A percentile compares a stretch with the other conserved stretches of the same genome.
These are phyloP conservation scores for Sterrhoptilus dennistouni DNA, from an alignment of 2,113 vertebrate species.

Conservation along the genomic window DNA sequence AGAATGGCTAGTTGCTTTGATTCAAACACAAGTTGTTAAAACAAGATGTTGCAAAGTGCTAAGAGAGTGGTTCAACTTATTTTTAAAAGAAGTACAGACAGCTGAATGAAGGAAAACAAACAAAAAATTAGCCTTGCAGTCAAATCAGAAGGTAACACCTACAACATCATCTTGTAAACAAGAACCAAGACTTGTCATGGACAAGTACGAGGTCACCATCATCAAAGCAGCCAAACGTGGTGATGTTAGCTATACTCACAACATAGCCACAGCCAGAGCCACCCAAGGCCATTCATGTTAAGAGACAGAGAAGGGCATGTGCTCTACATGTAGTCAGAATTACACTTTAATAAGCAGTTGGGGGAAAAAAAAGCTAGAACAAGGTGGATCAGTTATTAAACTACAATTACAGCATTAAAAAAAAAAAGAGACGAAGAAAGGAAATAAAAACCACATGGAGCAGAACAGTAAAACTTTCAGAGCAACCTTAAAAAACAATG, in stretches of 20 bases:
- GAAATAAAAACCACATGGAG: neutral
- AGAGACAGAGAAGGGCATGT: neutral
- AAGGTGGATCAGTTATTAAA: neutral
- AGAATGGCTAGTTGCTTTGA: neutral
- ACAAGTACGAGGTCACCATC: neutral
- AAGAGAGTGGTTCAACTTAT: neutral
- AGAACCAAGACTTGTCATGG: neutral
- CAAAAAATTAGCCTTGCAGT: neutral
- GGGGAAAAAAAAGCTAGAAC: neutral
- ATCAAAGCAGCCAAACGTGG: neutral
- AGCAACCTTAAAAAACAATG: neutral
- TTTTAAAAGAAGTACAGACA: neutral
- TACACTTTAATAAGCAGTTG: neutral
- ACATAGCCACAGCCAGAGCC: neutral
- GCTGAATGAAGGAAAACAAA: neutral
- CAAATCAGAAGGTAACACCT: constrained; percentile 4
- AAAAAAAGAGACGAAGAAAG: neutral
- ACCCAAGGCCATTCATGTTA: neutral
- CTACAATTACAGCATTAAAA: neutral
- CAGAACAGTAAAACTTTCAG: neutral
- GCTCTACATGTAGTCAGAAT: neutral
- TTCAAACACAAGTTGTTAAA: constrained; percentile 6
- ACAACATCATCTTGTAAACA: neutral
- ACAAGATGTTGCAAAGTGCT: neutral
- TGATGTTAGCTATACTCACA: neutral